These are phyloP conservation scores for Coregonus ussuriensis DNA, from an alignment of 2,797 vertebrate genomes.

Conservation along the genomic window DNA sequence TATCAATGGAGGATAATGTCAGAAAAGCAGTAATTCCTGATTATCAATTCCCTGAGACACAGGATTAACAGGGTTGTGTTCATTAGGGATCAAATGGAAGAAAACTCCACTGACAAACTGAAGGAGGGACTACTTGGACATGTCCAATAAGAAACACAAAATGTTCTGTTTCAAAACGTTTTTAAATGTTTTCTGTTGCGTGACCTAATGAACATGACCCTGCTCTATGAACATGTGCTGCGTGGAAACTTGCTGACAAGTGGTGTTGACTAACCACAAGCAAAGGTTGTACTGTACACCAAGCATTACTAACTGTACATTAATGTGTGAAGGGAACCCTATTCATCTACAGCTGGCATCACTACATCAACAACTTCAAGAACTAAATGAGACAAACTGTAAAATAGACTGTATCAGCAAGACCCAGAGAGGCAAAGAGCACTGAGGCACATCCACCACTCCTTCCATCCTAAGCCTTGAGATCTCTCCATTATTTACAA, in stretches of 20 bases:
- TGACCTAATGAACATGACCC: not conserved
- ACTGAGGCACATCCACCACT: not conserved
- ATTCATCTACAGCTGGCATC: not conserved
- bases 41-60: not conserved
- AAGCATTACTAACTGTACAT: not conserved
- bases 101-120: not conserved
- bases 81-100: not conserved
- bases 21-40: too few species aligned
- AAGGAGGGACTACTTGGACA: not conserved
- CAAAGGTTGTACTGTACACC: not conserved
- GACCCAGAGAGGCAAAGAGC: not conserved
- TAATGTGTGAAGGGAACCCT: not conserved
- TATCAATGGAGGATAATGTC: too few species aligned
- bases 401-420: not conserved
- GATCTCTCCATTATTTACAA: slow-evolving; percentile 9
- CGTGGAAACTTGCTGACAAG: not conserved
- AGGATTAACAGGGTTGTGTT: not conserved
- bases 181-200: not conserved
- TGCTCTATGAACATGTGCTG: not conserved
- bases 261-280: not conserved
- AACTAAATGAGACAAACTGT: not conserved
- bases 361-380: not conserved
- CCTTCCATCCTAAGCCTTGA: not conserved
- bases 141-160: not conserved
- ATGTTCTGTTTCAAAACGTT: too few species aligned